Evolutionary conservation across 2,888 invertebrate genomes (phyloP), one percentile per base, ranked within the genome.

Genomic region (Melanostoma mellinum): DNA sequence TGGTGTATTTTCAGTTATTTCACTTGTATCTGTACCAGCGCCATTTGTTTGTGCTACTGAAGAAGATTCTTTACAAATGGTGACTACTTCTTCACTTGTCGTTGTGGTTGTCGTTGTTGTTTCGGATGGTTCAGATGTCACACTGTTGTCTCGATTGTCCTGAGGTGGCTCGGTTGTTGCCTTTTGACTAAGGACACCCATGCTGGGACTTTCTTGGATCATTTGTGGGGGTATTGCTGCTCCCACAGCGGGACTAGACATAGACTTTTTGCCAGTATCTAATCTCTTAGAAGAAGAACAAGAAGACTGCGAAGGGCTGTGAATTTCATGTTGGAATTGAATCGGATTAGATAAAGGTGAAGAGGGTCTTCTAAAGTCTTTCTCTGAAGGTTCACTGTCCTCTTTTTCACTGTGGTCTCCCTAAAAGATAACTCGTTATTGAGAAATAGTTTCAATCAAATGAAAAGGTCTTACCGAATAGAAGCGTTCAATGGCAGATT

Each of bases 61-160:
- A 72, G 88, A 88, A 44, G 89, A 87, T 81, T 91, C 91, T 86
- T 91, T 91, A 80, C 89, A 90, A 52, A 91, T 90, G 60, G 91
- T 91, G 2, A 91, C 89, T 44, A 90, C 91, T 85, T 91, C 91
- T 82, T 91, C 91, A 86, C 90, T 90, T 9, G 90, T 91, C 73
- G 91, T 91, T 58, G 91, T 91, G 32, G 91, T 91, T 60, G 91
- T 91, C 71, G 90, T 90, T 73, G 91, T 91, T 55, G 89, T 87
- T 85, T 89, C 90, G 38, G 91, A 91, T 42, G 90, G 91, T 86
- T 91, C 91, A 20, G 91, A 91, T 48, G 91, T 89, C 42, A 91
- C 89, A 86, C 91, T 91, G 67, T 91, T 91, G 9, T 84, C 84
- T 9, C 73, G 81, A 72, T 77, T 81, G 81, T 91, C 91, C 75